A percentile compares a stretch with the other conserved stretches of the same genome.
These are phyloP conservation scores for Pinna nobilis DNA, from an alignment of 1,140 invertebrate species.

Conservation along the genomic window DNA sequence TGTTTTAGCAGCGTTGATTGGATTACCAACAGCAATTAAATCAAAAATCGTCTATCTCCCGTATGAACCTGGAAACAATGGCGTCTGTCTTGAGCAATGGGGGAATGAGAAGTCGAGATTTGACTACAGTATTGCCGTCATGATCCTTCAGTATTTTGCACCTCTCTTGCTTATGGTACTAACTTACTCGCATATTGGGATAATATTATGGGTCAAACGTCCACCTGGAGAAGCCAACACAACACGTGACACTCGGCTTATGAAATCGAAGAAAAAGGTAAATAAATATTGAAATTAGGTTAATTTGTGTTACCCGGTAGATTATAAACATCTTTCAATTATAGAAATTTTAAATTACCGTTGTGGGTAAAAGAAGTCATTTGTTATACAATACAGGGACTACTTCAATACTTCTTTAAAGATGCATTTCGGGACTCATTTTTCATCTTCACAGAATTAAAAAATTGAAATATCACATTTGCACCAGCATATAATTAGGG, in stretches of 20 bases:
- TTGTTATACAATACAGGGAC: no score
- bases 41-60: conserved; percentile 32
- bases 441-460: no score
- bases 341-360: no score
- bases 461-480: no score
- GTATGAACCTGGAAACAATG: conserved; percentile 34
- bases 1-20: no score
- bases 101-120: conserved; percentile 38
- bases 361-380: no score
- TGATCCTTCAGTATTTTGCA: conserved; percentile 89
- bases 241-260: conserved; percentile 86
- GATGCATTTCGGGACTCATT: no score
- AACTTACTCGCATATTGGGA: conserved; percentile 89
- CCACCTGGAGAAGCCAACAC: conserved; percentile 90
- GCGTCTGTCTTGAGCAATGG: conserved; percentile 54
- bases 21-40: conserved; percentile 38
- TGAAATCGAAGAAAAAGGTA: conserved; percentile 92
- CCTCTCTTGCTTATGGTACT: conserved; percentile 87
- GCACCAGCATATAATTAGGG: no score
- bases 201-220: conserved; percentile 90
- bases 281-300: no score
- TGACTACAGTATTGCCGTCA: conserved; percentile 84
- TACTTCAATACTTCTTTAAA: no score
- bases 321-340: no score
- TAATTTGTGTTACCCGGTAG: no score